Percentiles rank a stretch among this genome's conserved stretches.
These are phyloP conservation scores for Perizoma affinitatum DNA, from an alignment of 2,888 invertebrate species.

Conservation along the genomic window DNA sequence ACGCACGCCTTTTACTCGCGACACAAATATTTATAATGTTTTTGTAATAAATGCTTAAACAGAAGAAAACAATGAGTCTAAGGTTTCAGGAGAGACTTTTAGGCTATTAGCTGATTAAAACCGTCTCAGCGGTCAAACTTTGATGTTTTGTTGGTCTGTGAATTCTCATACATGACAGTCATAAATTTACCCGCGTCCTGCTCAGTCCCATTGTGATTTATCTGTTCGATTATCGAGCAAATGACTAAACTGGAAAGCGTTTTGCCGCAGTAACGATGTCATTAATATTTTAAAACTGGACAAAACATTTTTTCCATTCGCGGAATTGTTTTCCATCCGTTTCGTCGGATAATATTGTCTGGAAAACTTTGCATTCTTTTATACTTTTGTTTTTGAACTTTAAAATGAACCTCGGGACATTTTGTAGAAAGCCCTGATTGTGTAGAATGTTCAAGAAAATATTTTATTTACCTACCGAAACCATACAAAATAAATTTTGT, in stretches of 20 bases:
- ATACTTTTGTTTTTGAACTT: constrained; percentile 24
- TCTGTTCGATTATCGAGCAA: constrained; percentile 68
- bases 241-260: constrained; percentile 64
- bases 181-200: constrained; percentile 67
- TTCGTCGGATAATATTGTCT: constrained; percentile 34
- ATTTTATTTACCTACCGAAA: no score
- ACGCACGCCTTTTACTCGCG: no score
- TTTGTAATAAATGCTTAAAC: no score
- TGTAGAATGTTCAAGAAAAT: neutral
- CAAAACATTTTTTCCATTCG: constrained; percentile 36
- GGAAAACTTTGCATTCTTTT: constrained; percentile 30
- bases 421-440: constrained; percentile 22
- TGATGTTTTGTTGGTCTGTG: constrained; percentile 15
- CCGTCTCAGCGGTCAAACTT: constrained; percentile 9
- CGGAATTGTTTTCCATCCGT: constrained; percentile 34
- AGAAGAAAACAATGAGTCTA: no score
- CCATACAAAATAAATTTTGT: no score
- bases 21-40: no score
- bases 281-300: constrained; percentile 61
- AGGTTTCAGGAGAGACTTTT: no score
- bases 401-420: constrained; percentile 20
- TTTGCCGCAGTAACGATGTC: constrained; percentile 59
- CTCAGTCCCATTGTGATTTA: constrained; percentile 73
- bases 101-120: no score
- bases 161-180: constrained; percentile 41